Base-by-base conservation (phyloP, 1,140 invertebrate genomes). In the Mercenaria mercenaria region DNA sequence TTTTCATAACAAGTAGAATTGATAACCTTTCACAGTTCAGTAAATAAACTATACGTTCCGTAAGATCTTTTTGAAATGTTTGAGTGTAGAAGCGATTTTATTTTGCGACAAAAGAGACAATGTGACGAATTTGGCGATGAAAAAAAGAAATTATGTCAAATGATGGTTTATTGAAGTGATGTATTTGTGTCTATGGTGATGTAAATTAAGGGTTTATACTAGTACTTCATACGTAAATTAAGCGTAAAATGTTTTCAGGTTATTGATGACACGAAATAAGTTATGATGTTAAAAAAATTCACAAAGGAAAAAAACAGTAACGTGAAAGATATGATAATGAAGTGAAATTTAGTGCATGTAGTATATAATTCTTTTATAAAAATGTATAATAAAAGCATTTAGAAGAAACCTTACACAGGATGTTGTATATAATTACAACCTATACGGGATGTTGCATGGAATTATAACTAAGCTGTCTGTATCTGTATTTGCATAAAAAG, bases 21-120 rank as follows among this genome's bases (percentile, higher is more conserved):
- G 34, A 72, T 72, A 39, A 39, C 67, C 67, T 39, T n/a, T 64
- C 39, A 20, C 37, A 72, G 67, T 72, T 72, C 34, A 72, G 67
- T 72, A 72, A 72, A 39, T 72, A 72, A 37, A 72, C 3, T 39
- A 4, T 1, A 39, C 20, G n/a, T 18, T 37, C 18, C 18, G 34
- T 64, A 64, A 29, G 67, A 72, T 41, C 3, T 39, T n/a, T 72
- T 39, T 72, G 67, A 72, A 39, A n/a, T n/a, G n/a, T n/a, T n/a
- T n/a, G n/a, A n/a, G n/a, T n/a, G n/a, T n/a, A n/a, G n/a, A n/a
- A n/a, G n/a, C n/a, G n/a, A n/a, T n/a, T n/a, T n/a, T n/a, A 11
- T n/a, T 23, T 23, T 56, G 61, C n/a, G 61, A 37, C 29, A 18
- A 32, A 67, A 32, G 29, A 34, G 61, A 67, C 61, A 67, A 67